phyloP scores from a whole-genome alignment of 2,113 vertebrate species.

The Phylloscopus trochiloides region DNA sequence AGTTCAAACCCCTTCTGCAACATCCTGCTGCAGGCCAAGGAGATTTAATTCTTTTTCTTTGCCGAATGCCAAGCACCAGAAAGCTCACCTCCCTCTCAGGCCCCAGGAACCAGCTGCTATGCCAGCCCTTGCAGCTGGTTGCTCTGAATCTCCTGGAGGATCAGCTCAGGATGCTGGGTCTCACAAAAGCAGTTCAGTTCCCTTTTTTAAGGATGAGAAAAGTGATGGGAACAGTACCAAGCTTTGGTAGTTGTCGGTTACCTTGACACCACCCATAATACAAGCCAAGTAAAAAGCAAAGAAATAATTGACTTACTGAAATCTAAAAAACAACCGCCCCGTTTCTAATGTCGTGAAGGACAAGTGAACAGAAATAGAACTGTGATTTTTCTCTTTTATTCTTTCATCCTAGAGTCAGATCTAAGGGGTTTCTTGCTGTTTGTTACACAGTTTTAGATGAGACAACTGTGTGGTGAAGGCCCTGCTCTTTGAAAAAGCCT shows the following conservation, averaged over 20 bases:
- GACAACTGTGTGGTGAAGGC: neutral
- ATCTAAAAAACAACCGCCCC: neutral
- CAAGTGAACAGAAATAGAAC: constrained; percentile 15
- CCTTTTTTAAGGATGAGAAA: neutral
- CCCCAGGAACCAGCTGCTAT: neutral
- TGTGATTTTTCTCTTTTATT: constrained; percentile 4
- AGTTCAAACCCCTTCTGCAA: neutral
- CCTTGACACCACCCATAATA: neutral
- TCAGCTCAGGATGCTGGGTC: neutral
- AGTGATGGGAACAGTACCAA: neutral
- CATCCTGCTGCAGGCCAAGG: neutral
- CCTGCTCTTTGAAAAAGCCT: neutral
- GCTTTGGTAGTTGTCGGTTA: neutral
- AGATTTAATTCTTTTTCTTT: neutral
- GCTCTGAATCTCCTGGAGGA: neutral
- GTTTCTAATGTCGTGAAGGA: neutral
- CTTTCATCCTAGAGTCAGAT: neutral
- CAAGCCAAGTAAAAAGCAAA: constrained; percentile 16
- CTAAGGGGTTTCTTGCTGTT: neutral
- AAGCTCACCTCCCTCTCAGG: neutral
- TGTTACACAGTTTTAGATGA: neutral
- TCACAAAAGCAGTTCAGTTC: neutral
- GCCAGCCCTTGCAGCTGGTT: neutral
- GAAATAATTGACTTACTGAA: constrained; percentile 28
- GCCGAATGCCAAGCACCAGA: neutral